Evolutionary conservation across 2,888 invertebrate species (phyloP).

Genomic region (Aromia moschata): DNA sequence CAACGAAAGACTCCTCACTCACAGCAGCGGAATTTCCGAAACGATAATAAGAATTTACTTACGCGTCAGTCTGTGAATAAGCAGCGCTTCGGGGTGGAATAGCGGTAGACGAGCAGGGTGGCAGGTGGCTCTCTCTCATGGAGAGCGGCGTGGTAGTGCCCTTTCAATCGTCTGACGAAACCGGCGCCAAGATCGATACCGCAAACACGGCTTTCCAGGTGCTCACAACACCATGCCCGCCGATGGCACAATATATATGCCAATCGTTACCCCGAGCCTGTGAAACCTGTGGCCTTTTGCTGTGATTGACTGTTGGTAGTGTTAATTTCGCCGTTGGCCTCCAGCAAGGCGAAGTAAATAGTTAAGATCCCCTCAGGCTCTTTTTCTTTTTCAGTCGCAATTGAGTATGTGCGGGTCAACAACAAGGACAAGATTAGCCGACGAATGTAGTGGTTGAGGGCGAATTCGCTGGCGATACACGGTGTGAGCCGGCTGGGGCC

Average conservation of each 20-base stretch:
- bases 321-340: constrained; percentile 17
- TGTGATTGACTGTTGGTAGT: constrained; percentile 41
- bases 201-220: constrained; percentile 62
- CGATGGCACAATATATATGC: constrained; percentile 45
- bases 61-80: constrained; percentile 16
- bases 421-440: constrained; percentile 36
- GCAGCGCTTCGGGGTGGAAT: constrained; percentile 21
- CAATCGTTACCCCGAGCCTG: constrained; percentile 34
- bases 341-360: constrained; percentile 23
- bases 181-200: constrained; percentile 61
- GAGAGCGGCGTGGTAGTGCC: constrained; percentile 54
- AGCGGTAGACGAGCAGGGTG: constrained; percentile 30
- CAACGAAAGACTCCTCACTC: not conserved
- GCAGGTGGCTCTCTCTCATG: constrained; percentile 52
- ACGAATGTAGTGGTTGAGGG: constrained; percentile 24
- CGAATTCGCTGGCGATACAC: constrained; percentile 40
- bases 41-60: constrained; percentile 26
- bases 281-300: too few species aligned
- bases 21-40: not conserved
- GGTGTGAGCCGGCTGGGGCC: constrained; percentile 59
- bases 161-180: constrained; percentile 59
- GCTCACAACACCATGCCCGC: constrained; percentile 59
- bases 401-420: constrained; percentile 38
- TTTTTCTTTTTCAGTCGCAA: too few species aligned
- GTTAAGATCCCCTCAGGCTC: constrained; percentile 20